phyloP scores from a whole-genome alignment of 2,888 invertebrate species.

The Mantis religiosa region DNA sequence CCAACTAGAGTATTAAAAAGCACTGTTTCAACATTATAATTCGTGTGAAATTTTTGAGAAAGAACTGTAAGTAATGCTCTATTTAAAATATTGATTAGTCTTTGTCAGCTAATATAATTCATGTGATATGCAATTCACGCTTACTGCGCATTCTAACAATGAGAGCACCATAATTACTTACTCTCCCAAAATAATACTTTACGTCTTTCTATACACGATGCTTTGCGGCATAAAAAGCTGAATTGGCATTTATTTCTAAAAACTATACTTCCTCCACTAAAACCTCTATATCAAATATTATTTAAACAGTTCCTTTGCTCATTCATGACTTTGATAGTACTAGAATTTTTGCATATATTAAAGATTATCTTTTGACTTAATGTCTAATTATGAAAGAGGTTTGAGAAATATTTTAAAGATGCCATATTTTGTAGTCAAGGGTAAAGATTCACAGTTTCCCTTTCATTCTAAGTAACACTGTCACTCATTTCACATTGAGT shows the following conservation, averaged over 20 bases:
- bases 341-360: neutral
- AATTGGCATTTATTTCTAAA: neutral
- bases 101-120: neutral
- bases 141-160: neutral
- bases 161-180: neutral
- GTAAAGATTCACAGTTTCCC: neutral
- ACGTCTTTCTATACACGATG: neutral
- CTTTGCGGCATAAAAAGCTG: neutral
- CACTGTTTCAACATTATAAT: neutral
- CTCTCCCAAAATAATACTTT: neutral
- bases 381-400: neutral
- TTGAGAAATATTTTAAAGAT: neutral
- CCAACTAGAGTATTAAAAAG: neutral
- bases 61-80: neutral
- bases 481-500: neutral
- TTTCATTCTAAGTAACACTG: neutral
- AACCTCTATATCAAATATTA: neutral
- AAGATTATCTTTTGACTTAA: neutral
- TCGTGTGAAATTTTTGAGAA: neutral
- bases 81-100: neutral
- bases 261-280: neutral
- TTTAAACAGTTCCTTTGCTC: neutral
- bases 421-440: neutral
- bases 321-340: neutral
- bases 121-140: constrained; percentile 5